Conservation (phyloP, 2,888 invertebrate genomes). For the Synergus japonicus region DNA sequence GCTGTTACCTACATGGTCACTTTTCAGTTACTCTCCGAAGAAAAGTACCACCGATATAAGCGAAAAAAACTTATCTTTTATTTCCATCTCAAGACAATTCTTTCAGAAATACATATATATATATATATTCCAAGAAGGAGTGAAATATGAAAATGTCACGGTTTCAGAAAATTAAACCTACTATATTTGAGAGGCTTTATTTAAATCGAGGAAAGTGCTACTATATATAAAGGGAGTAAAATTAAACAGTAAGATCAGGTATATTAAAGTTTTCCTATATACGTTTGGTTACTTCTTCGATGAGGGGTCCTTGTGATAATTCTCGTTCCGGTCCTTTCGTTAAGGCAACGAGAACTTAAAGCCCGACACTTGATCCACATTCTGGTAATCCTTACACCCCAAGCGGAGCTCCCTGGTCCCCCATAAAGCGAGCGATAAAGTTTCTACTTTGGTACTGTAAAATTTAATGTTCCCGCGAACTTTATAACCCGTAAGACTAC, state of each 20-base stretch:
- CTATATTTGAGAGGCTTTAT: neutral
- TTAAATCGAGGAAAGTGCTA: neutral
- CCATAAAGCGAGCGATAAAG: conserved; percentile 51
- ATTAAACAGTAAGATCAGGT: neutral
- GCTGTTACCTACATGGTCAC: neutral
- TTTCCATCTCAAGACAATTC: neutral
- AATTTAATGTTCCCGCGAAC: conserved; percentile 48
- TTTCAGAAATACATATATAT: neutral
- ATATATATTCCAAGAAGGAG: neutral
- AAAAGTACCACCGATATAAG: neutral
- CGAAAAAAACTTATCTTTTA: neutral
- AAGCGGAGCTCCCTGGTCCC: conserved; percentile 45
- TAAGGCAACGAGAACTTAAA: conserved; percentile 48
- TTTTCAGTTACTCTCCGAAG: conserved; percentile 14
- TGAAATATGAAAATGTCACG: neutral
- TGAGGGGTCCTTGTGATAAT: neutral
- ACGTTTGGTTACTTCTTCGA: neutral
- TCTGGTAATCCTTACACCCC: conserved; percentile 43
- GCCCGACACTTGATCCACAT: conserved; percentile 36
- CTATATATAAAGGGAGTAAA: neutral
- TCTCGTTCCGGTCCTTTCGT: conserved; percentile 43
- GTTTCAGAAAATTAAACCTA: neutral
- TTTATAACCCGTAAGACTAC: conserved; percentile 41
- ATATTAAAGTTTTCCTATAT: neutral
- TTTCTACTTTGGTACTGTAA: conserved; percentile 49